A percentile compares a stretch with the other conserved stretches of the same genome.
phyloP scores from a whole-genome alignment of 2,888 invertebrate genomes.

The Chymomyza caudatula region DNA sequence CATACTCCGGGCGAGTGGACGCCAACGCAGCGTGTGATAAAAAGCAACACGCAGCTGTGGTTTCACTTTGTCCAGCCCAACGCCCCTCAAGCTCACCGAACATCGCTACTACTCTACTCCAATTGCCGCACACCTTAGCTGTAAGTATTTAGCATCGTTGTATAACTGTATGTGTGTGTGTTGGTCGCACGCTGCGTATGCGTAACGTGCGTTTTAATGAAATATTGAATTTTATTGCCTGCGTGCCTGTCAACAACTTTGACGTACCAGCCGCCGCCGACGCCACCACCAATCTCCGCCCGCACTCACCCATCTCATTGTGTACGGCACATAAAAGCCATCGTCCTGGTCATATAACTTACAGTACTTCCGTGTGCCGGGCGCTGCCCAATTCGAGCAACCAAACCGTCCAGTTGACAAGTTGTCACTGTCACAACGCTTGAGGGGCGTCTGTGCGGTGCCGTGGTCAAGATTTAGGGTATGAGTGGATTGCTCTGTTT shows the following conservation, averaged over 20 bases:
- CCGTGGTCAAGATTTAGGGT: background rate
- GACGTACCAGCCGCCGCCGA: conserved; percentile 13
- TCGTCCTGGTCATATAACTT: background rate
- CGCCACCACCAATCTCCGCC: too few relatives aligned
- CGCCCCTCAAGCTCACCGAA: background rate
- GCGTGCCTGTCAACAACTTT: conserved; percentile 75
- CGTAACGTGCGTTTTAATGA: conserved; percentile 74
- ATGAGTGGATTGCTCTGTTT: conserved; percentile 41
- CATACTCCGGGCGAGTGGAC: conserved; percentile 43
- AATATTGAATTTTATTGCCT: conserved; percentile 76
- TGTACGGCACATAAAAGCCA: background rate
- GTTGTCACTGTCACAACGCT: conserved; percentile 61
- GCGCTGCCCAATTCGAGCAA: background rate
- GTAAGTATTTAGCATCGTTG: background rate
- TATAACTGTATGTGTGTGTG: background rate
- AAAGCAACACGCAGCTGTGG: conserved; percentile 57
- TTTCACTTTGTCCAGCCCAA: conserved; percentile 27
- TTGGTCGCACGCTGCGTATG: conserved; percentile 64
- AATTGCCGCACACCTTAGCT: background rate
- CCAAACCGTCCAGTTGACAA: conserved; percentile 48
- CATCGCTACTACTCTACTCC: background rate
- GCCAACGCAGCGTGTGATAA: conserved; percentile 63
- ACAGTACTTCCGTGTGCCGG: background rate
- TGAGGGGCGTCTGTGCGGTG: background rate
- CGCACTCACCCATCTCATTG: background rate